A percentile compares a stretch with the other conserved stretches of the same genome.
phyloP scores from a whole-genome alignment of 2,797 vertebrate genomes.

The Todus mexicanus region DNA sequence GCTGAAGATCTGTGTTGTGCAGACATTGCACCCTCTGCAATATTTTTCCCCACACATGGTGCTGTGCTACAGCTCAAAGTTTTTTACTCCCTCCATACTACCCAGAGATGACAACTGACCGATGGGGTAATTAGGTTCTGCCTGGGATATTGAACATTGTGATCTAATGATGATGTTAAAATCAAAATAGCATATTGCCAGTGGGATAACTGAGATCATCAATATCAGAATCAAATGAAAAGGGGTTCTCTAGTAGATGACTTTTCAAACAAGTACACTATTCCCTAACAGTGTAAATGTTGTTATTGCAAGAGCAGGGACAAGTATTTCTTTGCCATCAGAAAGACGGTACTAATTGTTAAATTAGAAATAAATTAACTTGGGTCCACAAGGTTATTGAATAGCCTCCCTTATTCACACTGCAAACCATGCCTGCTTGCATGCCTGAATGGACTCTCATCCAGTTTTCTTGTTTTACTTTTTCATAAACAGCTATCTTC shows the following conservation, averaged over 20 bases:
- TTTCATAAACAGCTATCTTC: constrained; percentile 17
- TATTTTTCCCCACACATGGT: background rate
- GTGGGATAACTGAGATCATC: background rate
- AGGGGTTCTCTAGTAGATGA: background rate
- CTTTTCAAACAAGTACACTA: background rate
- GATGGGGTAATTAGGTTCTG: background rate
- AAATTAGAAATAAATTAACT: constrained; percentile 47
- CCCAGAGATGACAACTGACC: background rate
- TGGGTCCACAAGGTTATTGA: background rate
- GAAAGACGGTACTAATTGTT: background rate
- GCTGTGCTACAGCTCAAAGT: background rate
- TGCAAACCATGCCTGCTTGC: background rate
- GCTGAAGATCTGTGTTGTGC: background rate
- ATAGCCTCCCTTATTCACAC: background rate
- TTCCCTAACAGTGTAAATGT: background rate
- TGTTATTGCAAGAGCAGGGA: background rate
- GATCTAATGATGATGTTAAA: background rate
- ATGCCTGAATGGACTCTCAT: background rate
- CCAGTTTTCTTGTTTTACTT: constrained; percentile 20
- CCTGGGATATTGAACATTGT: background rate
- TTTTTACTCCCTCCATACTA: background rate
- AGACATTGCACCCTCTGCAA: background rate
- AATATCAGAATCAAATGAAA: background rate
- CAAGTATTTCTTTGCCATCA: background rate
- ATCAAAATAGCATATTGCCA: background rate